These are phyloP conservation scores for Drosophila rubida DNA, from an alignment of 2,888 invertebrate species.

Conservation along the genomic window DNA sequence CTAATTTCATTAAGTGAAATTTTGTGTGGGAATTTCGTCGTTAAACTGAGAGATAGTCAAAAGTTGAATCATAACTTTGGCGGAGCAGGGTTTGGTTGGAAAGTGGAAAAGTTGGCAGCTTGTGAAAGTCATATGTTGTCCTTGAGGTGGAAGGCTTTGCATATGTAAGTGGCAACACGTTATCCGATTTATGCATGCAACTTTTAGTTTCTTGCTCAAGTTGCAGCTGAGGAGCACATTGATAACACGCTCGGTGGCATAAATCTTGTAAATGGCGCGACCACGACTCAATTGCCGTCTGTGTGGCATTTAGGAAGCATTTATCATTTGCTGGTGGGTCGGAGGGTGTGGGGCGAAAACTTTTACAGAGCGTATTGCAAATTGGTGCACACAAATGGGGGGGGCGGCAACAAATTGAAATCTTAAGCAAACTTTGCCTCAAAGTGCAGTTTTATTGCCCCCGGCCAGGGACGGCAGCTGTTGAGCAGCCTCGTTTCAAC, in stretches of 20 bases:
- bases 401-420: slow-evolving; percentile 73
- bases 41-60: slow-evolving; percentile 4
- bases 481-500: slow-evolving; percentile 32
- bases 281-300: slow-evolving; percentile 53
- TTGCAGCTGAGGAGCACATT: slow-evolving; percentile 43
- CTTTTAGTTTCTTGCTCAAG: slow-evolving; percentile 5
- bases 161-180: slow-evolving; percentile 12
- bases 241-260: slow-evolving; percentile 57
- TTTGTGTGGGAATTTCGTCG: neutral
- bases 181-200: slow-evolving; percentile 10
- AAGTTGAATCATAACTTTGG: slow-evolving; percentile 23
- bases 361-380: slow-evolving; percentile 46
- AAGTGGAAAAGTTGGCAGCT: slow-evolving; percentile 39
- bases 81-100: neutral
- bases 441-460: slow-evolving; percentile 74
- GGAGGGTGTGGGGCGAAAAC: slow-evolving; percentile 45
- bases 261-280: slow-evolving; percentile 56
- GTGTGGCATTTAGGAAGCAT: slow-evolving; percentile 63
- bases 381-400: slow-evolving; percentile 66
- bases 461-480: neutral
- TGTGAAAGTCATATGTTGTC: slow-evolving; percentile 46
- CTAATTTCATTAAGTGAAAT: slow-evolving; percentile 22
- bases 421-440: slow-evolving; percentile 76
- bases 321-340: slow-evolving; percentile 73
- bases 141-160: slow-evolving; percentile 30